A percentile compares a stretch with the other conserved stretches of the same genome.
Evolutionary conservation across 1,140 invertebrate genomes (phyloP).

Genomic region (Hycleus cichorii): DNA sequence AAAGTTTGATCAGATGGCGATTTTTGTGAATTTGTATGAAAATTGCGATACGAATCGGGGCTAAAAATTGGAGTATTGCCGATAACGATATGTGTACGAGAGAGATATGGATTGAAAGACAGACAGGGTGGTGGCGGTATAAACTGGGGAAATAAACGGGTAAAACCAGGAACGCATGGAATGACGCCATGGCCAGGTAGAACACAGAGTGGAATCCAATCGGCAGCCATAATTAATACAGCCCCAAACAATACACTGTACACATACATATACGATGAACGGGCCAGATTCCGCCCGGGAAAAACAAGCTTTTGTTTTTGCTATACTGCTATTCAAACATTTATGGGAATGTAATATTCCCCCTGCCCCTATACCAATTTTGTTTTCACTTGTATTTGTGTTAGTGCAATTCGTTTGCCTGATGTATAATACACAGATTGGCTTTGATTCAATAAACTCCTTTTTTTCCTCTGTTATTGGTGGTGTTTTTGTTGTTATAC

Average conservation of each 20-base stretch:
- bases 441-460: neutral
- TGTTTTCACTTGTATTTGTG: neutral
- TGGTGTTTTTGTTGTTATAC: neutral
- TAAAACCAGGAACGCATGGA: slow-evolving; percentile 27
- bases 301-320: slow-evolving; percentile 26
- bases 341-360: slow-evolving; percentile 23
- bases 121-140: neutral
- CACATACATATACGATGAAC: slow-evolving; percentile 1
- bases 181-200: slow-evolving; percentile 32
- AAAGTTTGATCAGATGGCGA: too few species aligned
- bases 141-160: neutral
- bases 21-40: too few species aligned
- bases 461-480: neutral
- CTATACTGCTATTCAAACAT: slow-evolving; percentile 17
- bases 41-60: too few species aligned
- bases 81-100: neutral
- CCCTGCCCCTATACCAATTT: neutral
- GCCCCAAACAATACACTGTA: slow-evolving; percentile 17
- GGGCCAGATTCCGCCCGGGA: slow-evolving; percentile 18
- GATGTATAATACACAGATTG: neutral
- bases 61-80: neutral
- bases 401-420: neutral
- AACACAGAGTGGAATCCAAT: slow-evolving; percentile 33
- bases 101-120: slow-evolving; percentile 11
- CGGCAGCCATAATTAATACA: slow-evolving; percentile 34